Evolutionary conservation across 2,888 invertebrate genomes (phyloP).

Genomic region (Zele albiditarsus): DNA sequence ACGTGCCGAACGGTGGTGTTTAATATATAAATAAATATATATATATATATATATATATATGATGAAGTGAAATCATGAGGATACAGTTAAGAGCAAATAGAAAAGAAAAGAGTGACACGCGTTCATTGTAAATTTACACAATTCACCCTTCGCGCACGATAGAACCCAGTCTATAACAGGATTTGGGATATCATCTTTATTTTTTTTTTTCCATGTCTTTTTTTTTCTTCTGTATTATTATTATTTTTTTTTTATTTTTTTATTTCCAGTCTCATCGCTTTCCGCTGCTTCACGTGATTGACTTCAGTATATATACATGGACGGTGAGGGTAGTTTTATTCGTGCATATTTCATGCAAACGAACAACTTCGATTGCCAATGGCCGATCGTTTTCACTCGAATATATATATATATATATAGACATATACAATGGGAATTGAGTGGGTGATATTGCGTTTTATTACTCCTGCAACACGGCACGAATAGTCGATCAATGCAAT

Average conservation of each 20-base stretch:
- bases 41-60: not conserved
- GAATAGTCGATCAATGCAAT: slow-evolving; percentile 6
- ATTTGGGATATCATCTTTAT: slow-evolving; percentile 37
- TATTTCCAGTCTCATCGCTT: slow-evolving; percentile 39
- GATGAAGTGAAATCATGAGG: not conserved
- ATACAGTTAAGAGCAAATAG: not conserved
- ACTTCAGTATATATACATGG: not conserved
- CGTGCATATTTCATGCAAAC: slow-evolving; percentile 43
- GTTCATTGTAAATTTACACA: slow-evolving; percentile 22
- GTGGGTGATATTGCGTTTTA: slow-evolving; percentile 11
- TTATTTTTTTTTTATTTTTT: slow-evolving; percentile 10
- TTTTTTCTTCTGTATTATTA: slow-evolving; percentile 1
- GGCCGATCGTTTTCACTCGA: not conserved
- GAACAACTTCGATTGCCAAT: slow-evolving; percentile 30
- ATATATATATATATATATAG: not conserved
- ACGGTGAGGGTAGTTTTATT: slow-evolving; percentile 38
- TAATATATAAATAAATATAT: slow-evolving; percentile 27
- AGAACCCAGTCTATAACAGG: slow-evolving; percentile 35
- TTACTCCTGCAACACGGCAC: not conserved
- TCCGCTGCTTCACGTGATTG: slow-evolving; percentile 21
- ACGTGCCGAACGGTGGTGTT: not conserved
- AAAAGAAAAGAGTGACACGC: slow-evolving; percentile 25
- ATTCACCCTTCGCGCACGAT: slow-evolving; percentile 27
- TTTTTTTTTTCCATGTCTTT: slow-evolving; percentile 30
- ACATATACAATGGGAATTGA: not conserved